Conservation (phyloP, 2,888 invertebrate genomes). For the Campopleginae sp. region DNA sequence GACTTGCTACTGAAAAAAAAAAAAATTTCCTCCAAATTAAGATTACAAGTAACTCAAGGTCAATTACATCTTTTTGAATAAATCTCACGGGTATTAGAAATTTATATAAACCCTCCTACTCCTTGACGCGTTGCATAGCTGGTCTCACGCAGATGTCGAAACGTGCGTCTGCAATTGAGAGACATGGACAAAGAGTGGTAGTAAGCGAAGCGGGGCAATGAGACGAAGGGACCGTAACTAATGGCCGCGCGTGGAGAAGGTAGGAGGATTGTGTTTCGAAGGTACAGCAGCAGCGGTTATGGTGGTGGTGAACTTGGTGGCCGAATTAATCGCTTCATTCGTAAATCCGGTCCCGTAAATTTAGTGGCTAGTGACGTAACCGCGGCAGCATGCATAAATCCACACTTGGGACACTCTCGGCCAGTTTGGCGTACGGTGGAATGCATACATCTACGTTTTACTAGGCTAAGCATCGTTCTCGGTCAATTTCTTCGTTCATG, state of each 20-base stretch:
- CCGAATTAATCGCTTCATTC: constrained; percentile 68
- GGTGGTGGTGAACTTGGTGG: constrained; percentile 55
- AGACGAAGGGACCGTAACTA: constrained; percentile 61
- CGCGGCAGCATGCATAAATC: constrained; percentile 63
- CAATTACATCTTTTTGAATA: neutral
- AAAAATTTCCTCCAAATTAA: no score
- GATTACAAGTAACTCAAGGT: no score
- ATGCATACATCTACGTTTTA: constrained; percentile 10
- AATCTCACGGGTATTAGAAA: neutral
- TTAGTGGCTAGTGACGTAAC: constrained; percentile 65
- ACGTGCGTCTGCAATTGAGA: constrained; percentile 32
- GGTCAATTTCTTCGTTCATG: neutral
- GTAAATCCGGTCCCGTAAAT: constrained; percentile 64
- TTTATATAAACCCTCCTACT: neutral
- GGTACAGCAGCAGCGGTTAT: constrained; percentile 61
- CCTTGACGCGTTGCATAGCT: constrained; percentile 1
- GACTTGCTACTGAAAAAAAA: no score
- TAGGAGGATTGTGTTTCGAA: constrained; percentile 48
- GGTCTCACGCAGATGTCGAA: constrained; percentile 15
- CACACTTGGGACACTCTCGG: constrained; percentile 44
- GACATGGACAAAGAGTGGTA: constrained; percentile 65
- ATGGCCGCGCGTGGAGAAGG: constrained; percentile 29
- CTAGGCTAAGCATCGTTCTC: neutral
- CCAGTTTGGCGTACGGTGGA: constrained; percentile 4
- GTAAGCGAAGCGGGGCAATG: constrained; percentile 60